Base-by-base conservation (phyloP, 2,888 invertebrate genomes). In the Ptilodon capucinus region DNA sequence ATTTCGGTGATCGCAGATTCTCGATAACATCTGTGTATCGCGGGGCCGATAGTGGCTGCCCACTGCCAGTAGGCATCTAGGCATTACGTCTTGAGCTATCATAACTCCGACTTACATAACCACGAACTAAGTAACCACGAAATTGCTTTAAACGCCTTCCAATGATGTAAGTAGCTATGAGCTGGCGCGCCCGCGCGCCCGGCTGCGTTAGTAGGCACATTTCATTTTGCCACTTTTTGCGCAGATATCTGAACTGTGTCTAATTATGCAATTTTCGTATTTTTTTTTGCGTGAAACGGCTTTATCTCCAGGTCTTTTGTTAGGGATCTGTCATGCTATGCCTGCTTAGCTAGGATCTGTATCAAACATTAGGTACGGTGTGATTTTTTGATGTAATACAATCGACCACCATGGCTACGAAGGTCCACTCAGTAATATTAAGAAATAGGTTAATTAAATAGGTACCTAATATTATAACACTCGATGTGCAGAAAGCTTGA, bases 101-200 rank as follows among this genome's bases (percentile, higher is more conserved):
- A 21, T 21, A 39, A 21, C 39, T n/a, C 39, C 35, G 8, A 38
- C 21, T 43, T 17, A 58, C 32, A 11, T 54, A 57, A 57, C 13
- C 9, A 13, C 18, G 19, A 58, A 50, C 50, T 54, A 50, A 47
- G 42, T 58, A 18, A 46, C 44, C 57, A 52, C 42, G 40, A 54
- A 57, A 54, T 44, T 50, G 42, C 38, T 57, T 46, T 41, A 49
- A 54, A 45, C 42, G 46, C 35, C 35, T n/a, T 44, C 47, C 21
- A 40, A 17, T 57, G 47, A 57, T 28, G 23, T 47, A 57, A 57
- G 13, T 40, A 53, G 46, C 44, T 43, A 40, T 49, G 49, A 44
- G 42, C 44, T 50, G 39, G 49, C 40, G 25, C 17, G 32, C 17
- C 44, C 42, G 49, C 40, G 25, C 17, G 32, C 17, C 44, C 46